Evolutionary conservation across 2,797 vertebrate genomes (phyloP), one percentile per base, ranked within the genome.

Genomic region (Tachyglossus aculeatus): DNA sequence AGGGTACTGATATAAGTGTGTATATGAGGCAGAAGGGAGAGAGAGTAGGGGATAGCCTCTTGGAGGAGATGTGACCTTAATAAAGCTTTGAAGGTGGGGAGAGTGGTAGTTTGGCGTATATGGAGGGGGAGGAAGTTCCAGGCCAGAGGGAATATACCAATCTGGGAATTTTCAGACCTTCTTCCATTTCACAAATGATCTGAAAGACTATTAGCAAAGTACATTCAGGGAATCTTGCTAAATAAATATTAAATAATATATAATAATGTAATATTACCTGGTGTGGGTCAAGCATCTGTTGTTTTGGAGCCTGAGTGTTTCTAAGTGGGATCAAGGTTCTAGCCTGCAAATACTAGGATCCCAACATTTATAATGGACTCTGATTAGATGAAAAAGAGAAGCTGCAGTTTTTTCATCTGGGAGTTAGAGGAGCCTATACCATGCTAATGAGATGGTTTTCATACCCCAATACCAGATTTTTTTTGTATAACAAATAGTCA

Each of bases 251-350:
- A 15, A 55, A 80, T 66, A 56, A 57, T 68, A 67, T 71, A 55
- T 65, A 68, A 59, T 63, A 48, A 63, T 64, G 27, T 82, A 72
- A 82, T 84, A 73, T 73, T 68, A 59, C 41, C 16, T 56, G 48
- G 16, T 60, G 48, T 44, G 66, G 21, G 55, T 33, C 65, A 62
- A 72, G 58, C 76, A 55, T 15, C 25, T 71, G 45, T 62, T 71
- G 63, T 80, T 81, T 75, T 34, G 36, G 59, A 68, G 60, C 39
- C 16, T 5, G 14, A 25, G 38, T 25, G 56, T 63, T 29, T 54
- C 29, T 16, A 48, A 29, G 31, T 15, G 15, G 13, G 27, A 19
- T 29, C 41, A 45, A 32, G 21, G 60, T 52, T 38, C 55, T 56
- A 14, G 19, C 9, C 7, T 19, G 29, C 9, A 50, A 54, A 13